Percentiles rank a stretch among this genome's conserved stretches.
Evolutionary conservation across 1,140 invertebrate genomes (phyloP).

Genomic region (Idris sp.): DNA sequence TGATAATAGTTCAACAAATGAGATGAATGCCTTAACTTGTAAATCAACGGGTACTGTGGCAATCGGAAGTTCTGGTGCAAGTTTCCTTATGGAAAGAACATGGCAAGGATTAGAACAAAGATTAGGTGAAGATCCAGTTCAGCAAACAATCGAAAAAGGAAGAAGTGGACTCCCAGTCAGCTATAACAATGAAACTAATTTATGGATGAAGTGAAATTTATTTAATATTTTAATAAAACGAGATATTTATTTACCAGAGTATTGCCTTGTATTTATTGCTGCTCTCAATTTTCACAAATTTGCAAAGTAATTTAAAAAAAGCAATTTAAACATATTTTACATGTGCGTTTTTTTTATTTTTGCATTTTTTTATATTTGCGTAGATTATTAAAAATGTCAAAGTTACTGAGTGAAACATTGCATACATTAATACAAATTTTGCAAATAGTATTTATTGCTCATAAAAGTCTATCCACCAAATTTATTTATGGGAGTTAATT

Average conservation of each 20-base stretch:
- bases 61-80: slow-evolving; percentile 78
- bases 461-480: no score
- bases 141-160: slow-evolving; percentile 80
- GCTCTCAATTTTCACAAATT: no score
- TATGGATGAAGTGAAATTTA: slow-evolving; percentile 40
- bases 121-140: slow-evolving; percentile 82
- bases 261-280: not conserved
- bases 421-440: no score
- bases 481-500: no score
- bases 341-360: no score
- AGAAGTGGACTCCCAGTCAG: slow-evolving; percentile 81
- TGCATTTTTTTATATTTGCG: no score
- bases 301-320: no score
- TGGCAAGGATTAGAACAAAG: slow-evolving; percentile 88
- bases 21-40: slow-evolving; percentile 69
- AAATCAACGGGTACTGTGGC: slow-evolving; percentile 73
- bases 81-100: slow-evolving; percentile 81
- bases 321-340: no score
- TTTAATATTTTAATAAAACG: slow-evolving; percentile 33
- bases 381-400: no score
- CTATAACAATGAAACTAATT: slow-evolving; percentile 69
- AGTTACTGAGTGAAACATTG: no score
- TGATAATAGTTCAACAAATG: slow-evolving; percentile 48
- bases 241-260: slow-evolving; percentile 3
- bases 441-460: no score